Percentiles rank a stretch among this genome's conserved stretches.
phyloP scores from a whole-genome alignment of 2,888 invertebrate species.

The Mesorhabditis sp. region DNA sequence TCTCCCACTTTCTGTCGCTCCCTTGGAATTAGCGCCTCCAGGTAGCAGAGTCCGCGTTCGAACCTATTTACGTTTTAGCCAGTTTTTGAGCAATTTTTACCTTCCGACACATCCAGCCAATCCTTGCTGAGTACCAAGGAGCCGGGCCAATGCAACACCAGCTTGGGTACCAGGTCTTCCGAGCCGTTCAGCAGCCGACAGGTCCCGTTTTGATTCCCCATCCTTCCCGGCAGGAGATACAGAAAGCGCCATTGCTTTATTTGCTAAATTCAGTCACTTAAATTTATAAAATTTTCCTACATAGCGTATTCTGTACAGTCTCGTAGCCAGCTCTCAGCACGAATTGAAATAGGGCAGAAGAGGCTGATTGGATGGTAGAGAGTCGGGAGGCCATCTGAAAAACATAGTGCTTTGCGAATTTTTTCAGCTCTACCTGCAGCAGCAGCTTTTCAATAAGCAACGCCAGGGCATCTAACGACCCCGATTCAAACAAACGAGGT shows the following conservation, averaged over 20 bases:
- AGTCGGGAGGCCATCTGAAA: constrained; percentile 45
- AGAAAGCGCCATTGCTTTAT: constrained; percentile 26
- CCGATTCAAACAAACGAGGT: constrained; percentile 42
- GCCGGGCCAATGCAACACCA: constrained; percentile 88
- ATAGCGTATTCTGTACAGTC: constrained; percentile 22
- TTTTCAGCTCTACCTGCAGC: constrained; percentile 14
- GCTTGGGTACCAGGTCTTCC: constrained; percentile 66
- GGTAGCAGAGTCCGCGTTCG: constrained; percentile 78
- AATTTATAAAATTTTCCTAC: background rate
- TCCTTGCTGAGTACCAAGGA: constrained; percentile 72
- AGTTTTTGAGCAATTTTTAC: background rate
- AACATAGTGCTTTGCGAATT: background rate
- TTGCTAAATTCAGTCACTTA: constrained; percentile 12
- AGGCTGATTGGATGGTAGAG: constrained; percentile 48
- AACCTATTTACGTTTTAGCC: constrained; percentile 65
- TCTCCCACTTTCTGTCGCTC: constrained; percentile 31
- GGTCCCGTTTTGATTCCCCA: constrained; percentile 12
- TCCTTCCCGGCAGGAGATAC: constrained; percentile 16
- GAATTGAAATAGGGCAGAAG: constrained; percentile 53
- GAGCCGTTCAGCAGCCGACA: constrained; percentile 30
- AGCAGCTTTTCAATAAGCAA: constrained; percentile 47
- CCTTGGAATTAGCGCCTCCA: constrained; percentile 40
- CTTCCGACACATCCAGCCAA: background rate
- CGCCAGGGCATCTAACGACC: constrained; percentile 49
- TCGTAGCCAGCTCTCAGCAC: constrained; percentile 52